Conservation (phyloP, 2,113 vertebrate genomes). For the Calcarius ornatus region DNA sequence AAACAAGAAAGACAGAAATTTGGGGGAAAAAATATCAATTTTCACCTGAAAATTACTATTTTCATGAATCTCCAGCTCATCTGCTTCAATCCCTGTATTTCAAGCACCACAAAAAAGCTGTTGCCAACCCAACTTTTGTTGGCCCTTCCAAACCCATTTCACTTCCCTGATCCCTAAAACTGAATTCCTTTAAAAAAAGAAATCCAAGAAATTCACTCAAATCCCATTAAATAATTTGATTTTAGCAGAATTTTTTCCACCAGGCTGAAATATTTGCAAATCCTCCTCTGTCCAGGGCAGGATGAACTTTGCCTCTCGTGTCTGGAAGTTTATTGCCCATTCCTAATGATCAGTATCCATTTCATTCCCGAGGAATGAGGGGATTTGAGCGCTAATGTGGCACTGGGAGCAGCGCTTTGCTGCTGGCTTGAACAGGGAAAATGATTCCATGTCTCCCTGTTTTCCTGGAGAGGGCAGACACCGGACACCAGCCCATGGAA, state of each 20-base stretch:
- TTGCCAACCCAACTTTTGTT: background rate
- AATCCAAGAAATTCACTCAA: background rate
- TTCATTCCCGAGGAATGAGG: constrained; percentile 21
- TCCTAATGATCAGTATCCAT: constrained; percentile 33
- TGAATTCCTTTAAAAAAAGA: background rate
- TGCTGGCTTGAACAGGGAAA: background rate
- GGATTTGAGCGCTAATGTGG: background rate
- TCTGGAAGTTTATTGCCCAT: constrained; percentile 54
- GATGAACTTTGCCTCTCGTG: constrained; percentile 8
- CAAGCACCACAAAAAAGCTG: background rate
- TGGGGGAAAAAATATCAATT: background rate
- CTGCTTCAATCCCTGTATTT: background rate
- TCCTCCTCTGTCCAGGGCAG: background rate
- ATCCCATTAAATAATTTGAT: rapidly evolving
- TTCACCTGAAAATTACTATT: background rate
- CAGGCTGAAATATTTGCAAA: background rate
- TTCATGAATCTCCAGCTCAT: background rate
- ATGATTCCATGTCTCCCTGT: background rate
- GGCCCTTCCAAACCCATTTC: background rate
- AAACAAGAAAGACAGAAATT: rapidly evolving
- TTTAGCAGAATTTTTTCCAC: background rate
- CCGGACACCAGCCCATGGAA: background rate
- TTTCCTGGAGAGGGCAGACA: background rate
- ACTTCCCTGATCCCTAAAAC: background rate
- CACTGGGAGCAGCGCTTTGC: background rate